Base-by-base conservation (phyloP, 2,797 vertebrate genomes). In the Halcyon leucocephala region DNA sequence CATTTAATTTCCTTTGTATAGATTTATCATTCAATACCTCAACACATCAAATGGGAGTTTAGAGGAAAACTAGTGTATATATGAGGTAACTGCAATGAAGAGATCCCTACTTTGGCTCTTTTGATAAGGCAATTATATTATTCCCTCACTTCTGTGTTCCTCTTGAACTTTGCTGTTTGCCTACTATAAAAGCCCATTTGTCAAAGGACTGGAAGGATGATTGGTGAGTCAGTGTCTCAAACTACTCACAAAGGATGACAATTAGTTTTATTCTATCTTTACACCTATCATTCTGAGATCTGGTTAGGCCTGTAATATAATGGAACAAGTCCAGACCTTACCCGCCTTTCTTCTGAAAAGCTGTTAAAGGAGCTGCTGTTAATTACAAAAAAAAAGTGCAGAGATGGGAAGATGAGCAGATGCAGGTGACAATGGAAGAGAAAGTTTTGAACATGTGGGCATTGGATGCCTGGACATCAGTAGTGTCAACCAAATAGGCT, bases 181-280 rank as follows among this genome's bases (percentile, higher is more conserved):
- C 65, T 58, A 1, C 39, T 37, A 51, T 26, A 79, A 93, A 91
- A 94, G 51, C 10, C 66, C 89, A 24, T 48, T 91, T 76, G 35
- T 82, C 82, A 95, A 95, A 94, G 66, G 51, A 72, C 33, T 82
- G 58, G 77, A 83, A 81, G 19, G 24, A 64, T 58, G 58, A 82
- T 2, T 48, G 76, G 26, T 49, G 86, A 49, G 61, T 57, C 7
- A 35, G 19, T 46, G 15, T n/a, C 58, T 79, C 54, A 82, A 62
- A 54, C 31, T 57, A 8, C 46, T 82, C 58, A 64, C 16, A 79
- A 31, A 93, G 48, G 29, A 65, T 86, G 37, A 61, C 8, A 69
- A 37, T 6, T 78, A 52, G 13, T 28, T 81, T 86, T 48, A 72
- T 91, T 82, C 71, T 73, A 2, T 48, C 49, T 91, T 93, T 79